Percentiles rank a stretch among this genome's conserved stretches.
phyloP scores from a whole-genome alignment of 2,113 vertebrate genomes.

The Sitta europaea region DNA sequence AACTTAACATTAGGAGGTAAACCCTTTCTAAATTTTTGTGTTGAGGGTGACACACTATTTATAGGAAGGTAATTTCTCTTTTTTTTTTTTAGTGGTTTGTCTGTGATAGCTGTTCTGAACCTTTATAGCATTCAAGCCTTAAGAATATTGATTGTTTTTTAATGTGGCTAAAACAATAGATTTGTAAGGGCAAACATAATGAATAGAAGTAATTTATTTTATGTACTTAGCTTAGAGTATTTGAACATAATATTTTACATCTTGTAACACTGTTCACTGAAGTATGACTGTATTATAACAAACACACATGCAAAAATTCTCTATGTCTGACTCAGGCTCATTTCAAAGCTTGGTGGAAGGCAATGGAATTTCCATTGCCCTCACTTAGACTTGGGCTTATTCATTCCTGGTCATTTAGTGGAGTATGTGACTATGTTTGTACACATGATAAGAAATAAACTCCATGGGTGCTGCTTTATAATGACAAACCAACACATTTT shows the following conservation, averaged over 20 bases:
- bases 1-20: neutral
- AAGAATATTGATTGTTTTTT: neutral
- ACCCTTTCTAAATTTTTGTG: neutral
- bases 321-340: neutral
- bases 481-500: neutral
- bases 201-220: neutral
- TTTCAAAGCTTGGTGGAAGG: neutral
- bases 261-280: neutral
- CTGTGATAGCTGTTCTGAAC: neutral
- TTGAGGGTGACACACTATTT: neutral
- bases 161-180: neutral
- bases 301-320: neutral
- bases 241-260: neutral
- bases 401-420: neutral
- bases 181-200: neutral
- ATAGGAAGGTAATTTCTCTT: neutral
- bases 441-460: neutral
- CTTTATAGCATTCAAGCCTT: neutral
- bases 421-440: neutral
- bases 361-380: neutral
- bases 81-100: neutral
- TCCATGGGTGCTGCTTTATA: neutral
- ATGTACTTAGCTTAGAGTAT: neutral
- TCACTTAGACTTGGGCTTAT: neutral
- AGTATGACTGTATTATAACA: neutral